Evolutionary conservation across 2,113 vertebrate genomes (phyloP), one percentile per base, ranked within the genome.

Genomic region (Hypocryptadius cinnamomeus): DNA sequence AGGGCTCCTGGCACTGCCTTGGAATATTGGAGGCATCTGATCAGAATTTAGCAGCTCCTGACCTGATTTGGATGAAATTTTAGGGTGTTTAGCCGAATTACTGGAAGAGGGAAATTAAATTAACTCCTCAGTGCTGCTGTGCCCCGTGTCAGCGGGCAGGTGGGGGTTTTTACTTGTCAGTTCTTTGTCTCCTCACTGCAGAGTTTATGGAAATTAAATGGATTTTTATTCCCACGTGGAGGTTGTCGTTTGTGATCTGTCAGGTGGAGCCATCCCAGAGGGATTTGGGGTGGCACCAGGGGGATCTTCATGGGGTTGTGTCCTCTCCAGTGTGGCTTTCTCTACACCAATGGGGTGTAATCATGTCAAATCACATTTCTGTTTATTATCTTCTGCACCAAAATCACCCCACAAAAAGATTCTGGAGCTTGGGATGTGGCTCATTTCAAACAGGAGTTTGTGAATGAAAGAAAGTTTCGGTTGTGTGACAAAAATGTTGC

Each of bases 161-260:
- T 39, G 85, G 76, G 40, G 44, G 61, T 20, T 61, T 87, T 48
- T 48, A 56, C 44, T 40, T 42, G 59, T 59, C 0, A 8, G 30
- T n/a, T 91, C 81, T 95, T 94, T 54, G 63, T 85, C 66, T 76
- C 86, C 13, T 70, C 7, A 6, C 48, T 69, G 79, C 63, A 73
- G 84, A 93, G 78, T 79, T 89, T 82, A 76, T 53, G 92, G 37
- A 72, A 88, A 96, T 91, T 92, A 95, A 96, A 96, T 45, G 84
- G 79, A 70, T 93, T 95, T 95, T 87, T 95, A 92, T 85, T 87
- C 76, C 91, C 24, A 6, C 2, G 1, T 61, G 12, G 71, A 71
- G 47, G 40, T 30, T 76, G 50, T 85, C 0, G 0, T 87, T 16
- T 91, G 17, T 91, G 15, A 85, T 54, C 0, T 8, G 37, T 44